Evolutionary conservation across 1,140 invertebrate species (phyloP), one percentile per base, ranked within the genome.

Genomic region (Zaprionus tsacasi): DNA sequence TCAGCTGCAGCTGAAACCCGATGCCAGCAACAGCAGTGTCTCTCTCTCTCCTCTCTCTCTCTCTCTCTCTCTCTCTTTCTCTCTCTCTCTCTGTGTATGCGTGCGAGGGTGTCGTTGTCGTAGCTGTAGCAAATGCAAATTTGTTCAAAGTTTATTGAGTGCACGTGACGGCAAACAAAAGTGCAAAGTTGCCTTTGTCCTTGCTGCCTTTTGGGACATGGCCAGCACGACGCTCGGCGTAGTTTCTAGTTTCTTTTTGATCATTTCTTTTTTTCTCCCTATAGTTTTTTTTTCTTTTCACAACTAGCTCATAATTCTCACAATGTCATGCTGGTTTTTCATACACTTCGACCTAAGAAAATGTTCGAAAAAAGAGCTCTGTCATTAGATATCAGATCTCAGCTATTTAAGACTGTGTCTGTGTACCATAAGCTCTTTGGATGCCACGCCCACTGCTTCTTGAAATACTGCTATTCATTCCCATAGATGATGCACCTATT

Each of bases 121-220:
- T 73, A 81, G 78, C 45, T 52, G 54, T 78, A 43, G 82, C 74
- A 88, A 87, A 90, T 90, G 87, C 87, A 90, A 90, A 90, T 90
- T 90, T 87, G 87, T 82, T 90, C 75, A 91, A 91, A 90, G 87
- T 90, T 90, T 90, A 90, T 90, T 90, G 87, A 91, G 87, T 91
- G 87, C 87, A 90, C 87, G 87, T 90, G 82, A 86, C 87, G 82
- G 83, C 79, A 90, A 90, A 90, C 86, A 90, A 91, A 90, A 91
- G 79, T 80, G 87, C 78, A 86, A 90, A 90, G 77, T 77, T 90
- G 64, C 70, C 63, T 54, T 63, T 66, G 75, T 76, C 56, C 66
- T 56, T 50, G 52, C 57, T 38, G 68, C 45, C 66, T 40, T 45
- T 8, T 36, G 67, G 21, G 25, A 15, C 38, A 33, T 17, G 10